These are phyloP conservation scores for Luffia ferchaultella DNA, from an alignment of 2,888 invertebrate species.

Conservation along the genomic window DNA sequence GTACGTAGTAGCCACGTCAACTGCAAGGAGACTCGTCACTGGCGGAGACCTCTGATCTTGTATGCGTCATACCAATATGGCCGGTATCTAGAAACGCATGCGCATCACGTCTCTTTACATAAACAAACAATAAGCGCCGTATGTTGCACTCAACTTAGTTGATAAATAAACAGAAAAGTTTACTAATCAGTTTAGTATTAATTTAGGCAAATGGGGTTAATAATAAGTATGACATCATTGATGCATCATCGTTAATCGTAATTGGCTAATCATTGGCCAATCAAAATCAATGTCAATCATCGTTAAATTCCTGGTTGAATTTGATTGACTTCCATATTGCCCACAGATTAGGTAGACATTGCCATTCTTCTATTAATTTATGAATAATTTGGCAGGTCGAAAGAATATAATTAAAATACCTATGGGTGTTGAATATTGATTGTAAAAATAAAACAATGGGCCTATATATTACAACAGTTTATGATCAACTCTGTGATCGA, in stretches of 20 bases:
- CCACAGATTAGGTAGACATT: too few relatives aligned
- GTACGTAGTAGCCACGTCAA: slow-evolving; percentile 95
- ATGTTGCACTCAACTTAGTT: neutral
- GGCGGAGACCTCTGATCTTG: slow-evolving; percentile 77
- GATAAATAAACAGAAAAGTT: neutral
- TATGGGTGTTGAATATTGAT: too few relatives aligned
- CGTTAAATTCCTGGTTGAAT: too few relatives aligned
- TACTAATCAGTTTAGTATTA: neutral
- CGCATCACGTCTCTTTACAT: slow-evolving; percentile 23
- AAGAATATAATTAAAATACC: too few relatives aligned
- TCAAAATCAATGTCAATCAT: too few relatives aligned
- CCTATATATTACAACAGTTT: too few relatives aligned
- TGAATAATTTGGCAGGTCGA: too few relatives aligned
- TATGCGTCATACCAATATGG: slow-evolving; percentile 82
- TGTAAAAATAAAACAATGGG: too few relatives aligned
- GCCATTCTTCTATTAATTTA: too few relatives aligned
- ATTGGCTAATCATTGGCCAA: neutral
- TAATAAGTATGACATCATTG: slow-evolving; percentile 3
- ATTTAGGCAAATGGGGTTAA: neutral
- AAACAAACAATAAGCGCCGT: neutral
- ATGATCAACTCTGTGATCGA: too few relatives aligned
- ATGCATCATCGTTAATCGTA: slow-evolving; percentile 2
- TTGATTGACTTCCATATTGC: too few relatives aligned
- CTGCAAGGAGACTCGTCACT: slow-evolving; percentile 87
- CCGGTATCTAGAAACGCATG: slow-evolving; percentile 62